Conservation (phyloP, 2,113 vertebrate species). For the Stomatorhinus ivindoensis region DNA sequence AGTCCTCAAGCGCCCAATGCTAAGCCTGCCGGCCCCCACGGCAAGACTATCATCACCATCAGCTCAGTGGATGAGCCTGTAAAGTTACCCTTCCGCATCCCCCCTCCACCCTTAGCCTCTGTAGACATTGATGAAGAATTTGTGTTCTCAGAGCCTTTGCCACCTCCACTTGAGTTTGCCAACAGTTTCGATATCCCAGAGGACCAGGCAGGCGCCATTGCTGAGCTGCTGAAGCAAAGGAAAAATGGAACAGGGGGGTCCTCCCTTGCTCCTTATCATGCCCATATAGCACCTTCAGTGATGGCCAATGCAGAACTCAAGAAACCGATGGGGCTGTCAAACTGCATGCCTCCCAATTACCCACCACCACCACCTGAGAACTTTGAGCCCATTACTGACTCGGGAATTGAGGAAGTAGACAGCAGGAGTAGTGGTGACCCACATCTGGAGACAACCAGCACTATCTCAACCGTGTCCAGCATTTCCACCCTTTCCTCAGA, state of each 20-base stretch:
- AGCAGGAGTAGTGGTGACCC: constrained; percentile 88
- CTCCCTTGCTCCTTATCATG: constrained; percentile 51
- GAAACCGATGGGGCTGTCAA: constrained; percentile 61
- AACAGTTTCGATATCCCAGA: constrained; percentile 96
- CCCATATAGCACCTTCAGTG: constrained; percentile 50
- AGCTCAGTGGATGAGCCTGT: constrained; percentile 82
- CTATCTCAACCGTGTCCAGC: constrained; percentile 87
- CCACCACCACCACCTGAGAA: constrained; percentile 74
- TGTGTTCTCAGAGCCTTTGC: constrained; percentile 85
- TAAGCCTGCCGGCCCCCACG: constrained; percentile 50
- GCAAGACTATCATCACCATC: constrained; percentile 70
- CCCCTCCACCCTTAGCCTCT: constrained; percentile 82
- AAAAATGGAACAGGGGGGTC: constrained; percentile 54
- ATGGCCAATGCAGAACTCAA: constrained; percentile 59
- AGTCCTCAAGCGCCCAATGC: constrained; percentile 46
- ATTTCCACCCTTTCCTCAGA: constrained; percentile 96
- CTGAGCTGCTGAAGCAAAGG: constrained; percentile 71
- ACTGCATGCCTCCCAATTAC: constrained; percentile 76
- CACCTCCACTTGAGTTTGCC: constrained; percentile 91
- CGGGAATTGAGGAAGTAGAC: constrained; percentile 88
- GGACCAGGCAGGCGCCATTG: constrained; percentile 67
- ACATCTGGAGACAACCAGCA: constrained; percentile 94
- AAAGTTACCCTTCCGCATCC: constrained; percentile 84
- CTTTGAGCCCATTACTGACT: constrained; percentile 77
- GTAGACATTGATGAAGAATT: constrained; percentile 94